Evolutionary conservation across 1,140 invertebrate genomes (phyloP).

Genomic region (Calliopsis andreniformis): DNA sequence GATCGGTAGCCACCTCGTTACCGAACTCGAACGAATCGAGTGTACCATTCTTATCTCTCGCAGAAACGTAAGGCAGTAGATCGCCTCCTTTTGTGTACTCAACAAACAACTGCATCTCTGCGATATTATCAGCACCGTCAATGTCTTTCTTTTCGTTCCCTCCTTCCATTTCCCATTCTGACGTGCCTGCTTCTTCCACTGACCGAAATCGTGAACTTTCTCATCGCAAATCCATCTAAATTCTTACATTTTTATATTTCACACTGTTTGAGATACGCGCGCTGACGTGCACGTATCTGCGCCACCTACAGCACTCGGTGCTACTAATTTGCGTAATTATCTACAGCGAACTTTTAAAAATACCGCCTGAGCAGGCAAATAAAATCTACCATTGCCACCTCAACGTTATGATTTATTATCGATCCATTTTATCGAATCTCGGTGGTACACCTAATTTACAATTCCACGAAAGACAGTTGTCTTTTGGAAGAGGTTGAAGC

Average conservation of each 20-base stretch:
- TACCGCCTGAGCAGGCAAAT: background rate
- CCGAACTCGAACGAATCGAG: slow-evolving; percentile 8
- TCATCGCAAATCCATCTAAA: no score
- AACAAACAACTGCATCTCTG: slow-evolving; percentile 18
- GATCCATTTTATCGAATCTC: background rate
- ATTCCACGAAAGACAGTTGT: background rate
- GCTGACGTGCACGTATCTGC: no score
- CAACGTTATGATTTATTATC: slow-evolving; percentile 42
- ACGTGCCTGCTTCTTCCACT: no score
- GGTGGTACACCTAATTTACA: slow-evolving; percentile 16
- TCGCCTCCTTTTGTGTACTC: slow-evolving; percentile 17
- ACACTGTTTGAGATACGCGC: no score
- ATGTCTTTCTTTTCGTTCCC: background rate
- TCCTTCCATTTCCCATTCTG: background rate
- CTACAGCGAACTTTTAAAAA: no score
- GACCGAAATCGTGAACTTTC: no score
- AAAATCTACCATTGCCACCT: background rate
- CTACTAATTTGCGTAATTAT: no score
- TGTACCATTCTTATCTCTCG: slow-evolving; percentile 41
- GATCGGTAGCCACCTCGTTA: slow-evolving; percentile 15
- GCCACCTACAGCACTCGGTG: no score
- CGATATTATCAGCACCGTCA: slow-evolving; percentile 11
- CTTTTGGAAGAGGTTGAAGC: background rate
- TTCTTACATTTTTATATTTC: no score
- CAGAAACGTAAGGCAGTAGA: background rate